Evolutionary conservation across 1,140 invertebrate genomes (phyloP).

Genomic region (Tetraneura akinire): DNA sequence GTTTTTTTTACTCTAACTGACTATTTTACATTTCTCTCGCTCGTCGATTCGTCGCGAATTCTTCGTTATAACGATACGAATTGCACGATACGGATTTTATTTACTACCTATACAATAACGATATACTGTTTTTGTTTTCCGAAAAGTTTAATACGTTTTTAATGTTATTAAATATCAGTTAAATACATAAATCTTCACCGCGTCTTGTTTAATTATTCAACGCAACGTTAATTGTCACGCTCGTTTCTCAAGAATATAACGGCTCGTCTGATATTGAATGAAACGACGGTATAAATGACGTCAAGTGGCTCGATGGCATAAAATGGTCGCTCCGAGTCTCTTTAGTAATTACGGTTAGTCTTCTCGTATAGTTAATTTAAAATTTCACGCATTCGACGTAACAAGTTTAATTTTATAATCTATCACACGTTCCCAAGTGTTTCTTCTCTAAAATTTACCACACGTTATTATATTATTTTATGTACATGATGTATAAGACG

Average conservation of each 20-base stretch:
- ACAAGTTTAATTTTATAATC: background rate
- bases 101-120: too few relatives aligned
- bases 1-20: too few relatives aligned
- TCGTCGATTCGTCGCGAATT: too few relatives aligned
- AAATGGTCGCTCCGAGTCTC: background rate
- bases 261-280: background rate
- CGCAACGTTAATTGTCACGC: background rate
- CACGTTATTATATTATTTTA: too few relatives aligned
- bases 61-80: too few relatives aligned
- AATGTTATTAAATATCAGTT: background rate
- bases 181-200: background rate
- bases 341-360: background rate
- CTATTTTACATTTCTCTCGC: too few relatives aligned
- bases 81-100: too few relatives aligned
- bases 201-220: background rate
- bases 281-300: background rate
- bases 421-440: too few relatives aligned
- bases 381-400: background rate
- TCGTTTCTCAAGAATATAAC: background rate
- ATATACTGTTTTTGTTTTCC: background rate
- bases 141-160: background rate
- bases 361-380: constrained; percentile 14
- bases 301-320: background rate
- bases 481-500: too few relatives aligned
- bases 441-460: too few relatives aligned